phyloP scores from a whole-genome alignment of 53 echinoderm and acorn worm genomes.

The Antedon mediterranea region DNA sequence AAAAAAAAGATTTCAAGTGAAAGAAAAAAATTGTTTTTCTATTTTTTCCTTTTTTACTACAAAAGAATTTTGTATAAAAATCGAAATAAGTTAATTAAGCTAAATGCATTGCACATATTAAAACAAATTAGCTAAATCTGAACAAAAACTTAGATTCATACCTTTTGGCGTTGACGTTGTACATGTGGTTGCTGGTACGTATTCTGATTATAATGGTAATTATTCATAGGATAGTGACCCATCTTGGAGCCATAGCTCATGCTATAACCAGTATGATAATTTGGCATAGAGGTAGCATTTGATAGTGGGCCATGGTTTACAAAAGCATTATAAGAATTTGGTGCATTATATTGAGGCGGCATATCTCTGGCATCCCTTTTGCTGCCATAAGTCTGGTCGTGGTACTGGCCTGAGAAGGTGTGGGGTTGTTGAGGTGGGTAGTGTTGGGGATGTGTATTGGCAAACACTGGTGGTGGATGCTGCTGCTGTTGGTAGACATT shows the following conservation, averaged over 20 bases:
- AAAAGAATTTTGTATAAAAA: too few species aligned
- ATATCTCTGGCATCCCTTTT: conserved; percentile 1
- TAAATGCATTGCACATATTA: too few species aligned
- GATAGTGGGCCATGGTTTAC: background rate
- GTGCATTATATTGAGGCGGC: conserved; percentile 8
- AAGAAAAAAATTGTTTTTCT: too few species aligned
- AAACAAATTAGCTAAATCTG: too few species aligned
- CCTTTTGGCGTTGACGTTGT: conserved; percentile 6
- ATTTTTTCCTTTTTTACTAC: too few species aligned
- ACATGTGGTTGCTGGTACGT: background rate
- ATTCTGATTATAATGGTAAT: conserved; percentile 6
- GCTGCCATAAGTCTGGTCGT: conserved; percentile 15
- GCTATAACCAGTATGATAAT: background rate
- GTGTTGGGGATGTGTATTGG: conserved; percentile 8
- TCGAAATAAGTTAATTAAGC: too few species aligned
- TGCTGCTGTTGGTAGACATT: conserved; percentile 26
- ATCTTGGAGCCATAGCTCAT: background rate
- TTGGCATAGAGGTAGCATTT: background rate
- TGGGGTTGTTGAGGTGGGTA: conserved; percentile 24
- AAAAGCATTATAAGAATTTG: background rate
- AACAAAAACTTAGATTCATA: background rate
- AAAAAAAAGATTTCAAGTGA: too few species aligned
- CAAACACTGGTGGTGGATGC: conserved; percentile 1
- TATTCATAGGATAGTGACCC: background rate
- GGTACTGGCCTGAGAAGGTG: conserved; percentile 12